phyloP scores from a whole-genome alignment of 2,888 invertebrate genomes.

The Napeogenes sylphis region DNA sequence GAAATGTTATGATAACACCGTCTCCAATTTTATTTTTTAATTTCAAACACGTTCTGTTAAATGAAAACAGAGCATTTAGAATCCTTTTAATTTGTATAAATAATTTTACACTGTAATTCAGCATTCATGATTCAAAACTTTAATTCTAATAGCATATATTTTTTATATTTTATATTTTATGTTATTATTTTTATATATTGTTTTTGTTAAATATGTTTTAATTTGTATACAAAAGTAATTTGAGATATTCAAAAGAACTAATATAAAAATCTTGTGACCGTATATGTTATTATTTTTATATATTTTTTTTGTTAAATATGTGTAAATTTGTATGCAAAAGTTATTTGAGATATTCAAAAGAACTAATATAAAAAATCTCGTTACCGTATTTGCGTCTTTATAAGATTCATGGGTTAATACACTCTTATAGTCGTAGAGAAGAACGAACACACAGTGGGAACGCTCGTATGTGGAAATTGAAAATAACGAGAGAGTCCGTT shows the following conservation, averaged over 20 bases:
- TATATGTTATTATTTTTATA: constrained; percentile 28
- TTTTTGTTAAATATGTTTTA: too few relatives aligned
- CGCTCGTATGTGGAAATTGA: constrained; percentile 76
- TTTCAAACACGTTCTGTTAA: constrained; percentile 16
- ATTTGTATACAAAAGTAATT: too few relatives aligned
- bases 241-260: too few relatives aligned
- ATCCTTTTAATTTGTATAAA: neutral
- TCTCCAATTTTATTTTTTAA: constrained; percentile 50
- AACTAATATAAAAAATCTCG: constrained; percentile 13
- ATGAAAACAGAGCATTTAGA: constrained; percentile 19
- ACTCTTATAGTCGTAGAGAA: constrained; percentile 65
- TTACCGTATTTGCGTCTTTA: constrained; percentile 59
- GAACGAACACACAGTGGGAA: constrained; percentile 61
- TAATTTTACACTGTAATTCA: neutral
- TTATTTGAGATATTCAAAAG: too few relatives aligned
- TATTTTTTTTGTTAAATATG: too few relatives aligned
- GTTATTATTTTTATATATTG: too few relatives aligned
- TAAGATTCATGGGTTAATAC: constrained; percentile 74
- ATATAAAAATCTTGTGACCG: constrained; percentile 27
- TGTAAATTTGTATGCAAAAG: too few relatives aligned
- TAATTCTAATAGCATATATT: too few relatives aligned
- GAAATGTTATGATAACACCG: constrained; percentile 64
- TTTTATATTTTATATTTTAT: too few relatives aligned
- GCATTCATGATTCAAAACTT: too few relatives aligned
- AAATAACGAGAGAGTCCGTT: constrained; percentile 75